Conservation (phyloP, 2,888 invertebrate genomes). For the Drosophila colorata region DNA sequence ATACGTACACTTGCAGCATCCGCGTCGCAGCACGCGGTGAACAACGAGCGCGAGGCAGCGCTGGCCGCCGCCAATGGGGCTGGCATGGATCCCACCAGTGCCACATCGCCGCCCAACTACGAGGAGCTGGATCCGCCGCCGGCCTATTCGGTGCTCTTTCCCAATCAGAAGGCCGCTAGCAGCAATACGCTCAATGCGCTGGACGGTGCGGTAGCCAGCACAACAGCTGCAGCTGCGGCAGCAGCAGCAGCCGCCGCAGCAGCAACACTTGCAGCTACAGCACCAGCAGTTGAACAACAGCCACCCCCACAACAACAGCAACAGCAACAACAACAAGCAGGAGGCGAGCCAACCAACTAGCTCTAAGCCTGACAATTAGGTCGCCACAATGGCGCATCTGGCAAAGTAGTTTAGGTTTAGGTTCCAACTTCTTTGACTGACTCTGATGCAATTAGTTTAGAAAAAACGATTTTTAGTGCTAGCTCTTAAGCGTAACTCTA, state of each 20-base stretch:
- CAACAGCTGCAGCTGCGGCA: constrained; percentile 46
- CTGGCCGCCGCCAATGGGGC: constrained; percentile 74
- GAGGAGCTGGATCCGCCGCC: constrained; percentile 88
- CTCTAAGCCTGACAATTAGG: constrained; percentile 65
- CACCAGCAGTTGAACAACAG: constrained; percentile 2
- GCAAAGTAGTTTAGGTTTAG: constrained; percentile 63
- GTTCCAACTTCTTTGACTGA: constrained; percentile 75
- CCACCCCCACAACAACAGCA: constrained; percentile 2
- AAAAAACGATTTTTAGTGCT: constrained; percentile 62
- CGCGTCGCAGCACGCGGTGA: constrained; percentile 84
- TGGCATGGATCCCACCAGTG: constrained; percentile 68
- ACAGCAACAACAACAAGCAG: constrained; percentile 27
- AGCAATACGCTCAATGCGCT: constrained; percentile 73
- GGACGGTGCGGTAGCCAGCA: constrained; percentile 60
- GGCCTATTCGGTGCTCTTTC: constrained; percentile 89
- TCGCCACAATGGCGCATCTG: constrained; percentile 57
- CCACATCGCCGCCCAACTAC: constrained; percentile 87
- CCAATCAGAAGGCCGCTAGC: constrained; percentile 85
- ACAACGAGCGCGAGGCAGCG: constrained; percentile 83
- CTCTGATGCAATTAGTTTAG: constrained; percentile 80
- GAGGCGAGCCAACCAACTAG: constrained; percentile 58
- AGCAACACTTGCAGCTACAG: constrained; percentile 27
- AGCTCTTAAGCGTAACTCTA: constrained; percentile 59
- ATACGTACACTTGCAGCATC: constrained; percentile 84
- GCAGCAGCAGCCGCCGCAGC: constrained; percentile 45